phyloP scores from a whole-genome alignment of 2,113 vertebrate species.

The Xiphias gladius region DNA sequence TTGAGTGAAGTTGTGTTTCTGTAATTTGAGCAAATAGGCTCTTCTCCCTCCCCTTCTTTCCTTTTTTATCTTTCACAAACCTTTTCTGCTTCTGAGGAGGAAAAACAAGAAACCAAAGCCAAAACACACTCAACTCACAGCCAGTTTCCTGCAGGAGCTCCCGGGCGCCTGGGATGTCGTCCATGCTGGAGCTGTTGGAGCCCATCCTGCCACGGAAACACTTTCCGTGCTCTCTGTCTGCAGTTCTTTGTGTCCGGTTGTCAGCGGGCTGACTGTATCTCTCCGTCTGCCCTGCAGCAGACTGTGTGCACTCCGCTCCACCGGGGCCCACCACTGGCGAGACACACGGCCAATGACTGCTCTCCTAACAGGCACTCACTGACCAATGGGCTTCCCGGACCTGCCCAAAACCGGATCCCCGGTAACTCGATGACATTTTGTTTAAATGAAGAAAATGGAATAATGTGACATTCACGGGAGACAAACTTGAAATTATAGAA shows the following conservation, averaged over 20 bases:
- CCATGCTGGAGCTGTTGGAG: slow-evolving; percentile 61
- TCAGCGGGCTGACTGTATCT: background rate
- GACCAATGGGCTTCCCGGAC: background rate
- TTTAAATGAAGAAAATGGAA: too few species aligned
- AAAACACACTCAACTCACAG: slow-evolving; percentile 69
- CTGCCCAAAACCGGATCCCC: too few species aligned
- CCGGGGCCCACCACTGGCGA: too few species aligned
- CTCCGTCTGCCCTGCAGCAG: background rate
- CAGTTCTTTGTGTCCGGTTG: background rate
- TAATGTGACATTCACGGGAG: too few species aligned
- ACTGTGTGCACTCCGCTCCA: background rate
- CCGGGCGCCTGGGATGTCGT: slow-evolving; percentile 63
- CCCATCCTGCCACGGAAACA: slow-evolving; percentile 68
- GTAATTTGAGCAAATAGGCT: too few species aligned
- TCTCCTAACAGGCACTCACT: background rate
- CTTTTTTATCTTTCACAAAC: background rate
- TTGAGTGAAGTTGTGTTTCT: too few species aligned
- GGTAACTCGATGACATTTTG: too few species aligned
- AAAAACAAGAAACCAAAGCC: background rate
- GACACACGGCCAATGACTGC: slow-evolving; percentile 28
- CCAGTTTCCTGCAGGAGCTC: slow-evolving; percentile 78
- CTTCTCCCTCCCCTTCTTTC: too few species aligned
- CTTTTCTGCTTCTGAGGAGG: background rate
- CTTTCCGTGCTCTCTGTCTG: background rate
- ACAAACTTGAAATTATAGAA: too few species aligned